These are phyloP conservation scores for Ptilonorhynchus violaceus DNA, from an alignment of 2,113 vertebrate genomes.

Conservation along the genomic window DNA sequence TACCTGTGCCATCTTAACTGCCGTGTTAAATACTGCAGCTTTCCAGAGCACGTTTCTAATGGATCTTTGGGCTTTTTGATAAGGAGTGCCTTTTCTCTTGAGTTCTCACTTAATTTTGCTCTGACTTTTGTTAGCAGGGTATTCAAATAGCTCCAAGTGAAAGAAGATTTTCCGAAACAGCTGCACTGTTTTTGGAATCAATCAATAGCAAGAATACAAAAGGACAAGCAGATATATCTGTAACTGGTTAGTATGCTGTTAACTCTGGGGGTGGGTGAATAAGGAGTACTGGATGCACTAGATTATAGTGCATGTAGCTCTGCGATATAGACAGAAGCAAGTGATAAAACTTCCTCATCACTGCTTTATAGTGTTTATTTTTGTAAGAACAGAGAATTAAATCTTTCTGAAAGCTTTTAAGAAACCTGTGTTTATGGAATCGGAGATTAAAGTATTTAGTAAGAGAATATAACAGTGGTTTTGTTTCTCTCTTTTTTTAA, in stretches of 20 bases:
- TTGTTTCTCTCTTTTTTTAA: not conserved
- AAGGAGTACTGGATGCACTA: not conserved
- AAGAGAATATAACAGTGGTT: not conserved
- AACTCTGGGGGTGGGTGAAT: not conserved
- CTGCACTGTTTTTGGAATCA: constrained; percentile 46
- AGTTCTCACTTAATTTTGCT: constrained; percentile 23
- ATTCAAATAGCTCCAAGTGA: constrained; percentile 50
- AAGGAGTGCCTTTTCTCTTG: not conserved
- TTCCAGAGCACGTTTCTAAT: not conserved
- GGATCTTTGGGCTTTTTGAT: not conserved
- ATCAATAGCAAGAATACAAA: constrained; percentile 52
- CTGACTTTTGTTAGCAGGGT: constrained; percentile 59
- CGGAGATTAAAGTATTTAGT: not conserved
- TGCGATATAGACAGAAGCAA: not conserved
- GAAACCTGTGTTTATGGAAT: not conserved
- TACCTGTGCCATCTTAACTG: not conserved
- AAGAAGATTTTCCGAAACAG: constrained; percentile 59
- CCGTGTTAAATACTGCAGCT: not conserved
- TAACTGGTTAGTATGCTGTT: constrained; percentile 62
- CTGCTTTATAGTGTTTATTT: not conserved
- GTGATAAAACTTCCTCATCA: not conserved
- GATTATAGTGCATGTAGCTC: not conserved
- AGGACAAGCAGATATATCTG: constrained; percentile 43
- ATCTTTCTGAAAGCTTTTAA: not conserved
- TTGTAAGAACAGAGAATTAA: not conserved